These are phyloP conservation scores for Parazoanthus darwini DNA, from an alignment of 92 coral and sea anemone genomes.

Conservation along the genomic window DNA sequence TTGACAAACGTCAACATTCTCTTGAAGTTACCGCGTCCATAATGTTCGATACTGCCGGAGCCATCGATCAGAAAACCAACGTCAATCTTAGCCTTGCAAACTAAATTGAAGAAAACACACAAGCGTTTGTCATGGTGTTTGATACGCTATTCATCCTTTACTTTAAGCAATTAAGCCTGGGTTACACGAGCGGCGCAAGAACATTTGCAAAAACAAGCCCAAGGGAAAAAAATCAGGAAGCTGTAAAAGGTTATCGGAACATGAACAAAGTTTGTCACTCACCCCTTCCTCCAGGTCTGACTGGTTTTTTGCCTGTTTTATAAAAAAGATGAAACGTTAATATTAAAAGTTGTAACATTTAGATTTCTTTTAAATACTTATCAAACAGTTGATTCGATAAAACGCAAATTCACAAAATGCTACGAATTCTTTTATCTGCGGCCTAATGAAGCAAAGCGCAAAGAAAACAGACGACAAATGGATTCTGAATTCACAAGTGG, in stretches of 20 bases:
- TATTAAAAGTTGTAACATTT: not conserved
- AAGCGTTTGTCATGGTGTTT: not conserved
- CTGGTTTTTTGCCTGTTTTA: conserved; percentile 25
- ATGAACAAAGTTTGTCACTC: not conserved
- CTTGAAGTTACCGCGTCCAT: conserved; percentile 62
- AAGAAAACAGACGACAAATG: no score
- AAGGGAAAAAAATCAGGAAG: not conserved
- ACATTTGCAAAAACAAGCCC: no score
- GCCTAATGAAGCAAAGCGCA: no score
- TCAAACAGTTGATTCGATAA: no score
- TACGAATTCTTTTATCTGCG: no score
- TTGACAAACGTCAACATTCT: conserved; percentile 70
- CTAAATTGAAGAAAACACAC: conserved; percentile 36
- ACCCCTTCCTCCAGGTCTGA: conserved; percentile 41
- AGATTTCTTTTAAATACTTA: no score
- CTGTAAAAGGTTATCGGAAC: not conserved
- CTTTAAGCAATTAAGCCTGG: not conserved
- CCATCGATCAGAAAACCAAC: conserved; percentile 81
- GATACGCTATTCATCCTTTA: no score
- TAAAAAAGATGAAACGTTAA: not conserved
- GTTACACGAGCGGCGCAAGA: no score
- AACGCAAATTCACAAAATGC: no score
- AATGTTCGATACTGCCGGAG: conserved; percentile 71
- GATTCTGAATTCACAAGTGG: no score
- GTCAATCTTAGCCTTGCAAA: conserved; percentile 68